Conservation (phyloP, 2,113 vertebrate genomes). For the Heterotilapia buettikoferi region DNA sequence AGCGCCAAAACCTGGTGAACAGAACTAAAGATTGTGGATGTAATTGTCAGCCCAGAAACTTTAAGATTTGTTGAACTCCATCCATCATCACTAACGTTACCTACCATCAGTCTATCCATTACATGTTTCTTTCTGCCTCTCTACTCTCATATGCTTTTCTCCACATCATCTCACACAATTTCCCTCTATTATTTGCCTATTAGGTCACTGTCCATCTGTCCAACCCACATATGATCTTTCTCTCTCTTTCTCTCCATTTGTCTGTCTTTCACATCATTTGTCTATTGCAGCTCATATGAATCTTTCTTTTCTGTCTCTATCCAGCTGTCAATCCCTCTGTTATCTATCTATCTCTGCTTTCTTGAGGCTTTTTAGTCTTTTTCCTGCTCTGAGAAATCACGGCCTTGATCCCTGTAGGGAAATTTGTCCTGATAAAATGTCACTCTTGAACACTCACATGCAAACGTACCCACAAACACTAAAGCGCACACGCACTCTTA, state of each 20-base stretch:
- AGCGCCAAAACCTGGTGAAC: neutral
- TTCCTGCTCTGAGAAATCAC: constrained; percentile 63
- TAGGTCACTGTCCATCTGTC: constrained; percentile 14
- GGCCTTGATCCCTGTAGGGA: constrained; percentile 62
- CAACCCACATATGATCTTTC: neutral
- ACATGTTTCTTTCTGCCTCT: neutral
- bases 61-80: neutral
- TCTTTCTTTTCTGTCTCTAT: constrained; percentile 11
- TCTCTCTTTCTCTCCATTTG: neutral
- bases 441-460: constrained; percentile 53
- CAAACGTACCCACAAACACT: constrained; percentile 39
- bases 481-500: neutral
- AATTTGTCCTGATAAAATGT: constrained; percentile 79
- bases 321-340: constrained; percentile 50
- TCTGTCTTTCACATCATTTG: constrained; percentile 5
- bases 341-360: constrained; percentile 51
- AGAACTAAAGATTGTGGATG: neutral
- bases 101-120: neutral
- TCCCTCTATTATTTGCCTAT: neutral
- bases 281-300: neutral
- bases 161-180: neutral
- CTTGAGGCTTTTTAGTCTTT: constrained; percentile 66
- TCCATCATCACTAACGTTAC: neutral
- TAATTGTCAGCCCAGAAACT: neutral
- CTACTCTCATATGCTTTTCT: neutral